Conservation (phyloP, 2,797 vertebrate genomes). For the Gambelia wislizenii region DNA sequence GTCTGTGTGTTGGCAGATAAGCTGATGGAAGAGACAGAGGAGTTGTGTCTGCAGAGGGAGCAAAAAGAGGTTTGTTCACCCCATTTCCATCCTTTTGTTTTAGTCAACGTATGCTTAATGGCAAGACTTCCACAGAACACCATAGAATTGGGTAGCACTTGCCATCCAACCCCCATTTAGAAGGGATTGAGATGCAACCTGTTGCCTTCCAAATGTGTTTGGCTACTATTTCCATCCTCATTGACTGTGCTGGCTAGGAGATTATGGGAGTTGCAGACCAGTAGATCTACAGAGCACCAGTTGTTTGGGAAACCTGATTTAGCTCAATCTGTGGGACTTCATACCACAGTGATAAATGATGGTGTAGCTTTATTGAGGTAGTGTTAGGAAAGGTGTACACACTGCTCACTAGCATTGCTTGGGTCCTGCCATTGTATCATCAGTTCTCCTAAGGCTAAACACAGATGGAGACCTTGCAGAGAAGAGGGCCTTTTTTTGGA, state of each 20-base stretch:
- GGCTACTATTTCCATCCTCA: neutral
- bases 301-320: neutral
- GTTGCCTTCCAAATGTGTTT: neutral
- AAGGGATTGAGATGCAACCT: neutral
- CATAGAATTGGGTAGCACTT: neutral
- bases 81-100: neutral
- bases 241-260: neutral
- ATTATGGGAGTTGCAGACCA: neutral
- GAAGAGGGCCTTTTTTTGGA: neutral
- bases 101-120: neutral
- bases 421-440: neutral
- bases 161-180: too few species aligned
- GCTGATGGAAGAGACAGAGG: constrained; percentile 97
- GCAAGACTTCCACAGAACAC: neutral
- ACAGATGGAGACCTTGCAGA: neutral
- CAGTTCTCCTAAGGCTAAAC: neutral
- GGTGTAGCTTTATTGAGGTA: neutral
- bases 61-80: constrained; percentile 87
- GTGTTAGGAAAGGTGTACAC: neutral
- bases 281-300: too few species aligned
- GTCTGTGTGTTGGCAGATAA: constrained; percentile 85
- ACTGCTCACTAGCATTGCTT: neutral
- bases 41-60: constrained; percentile 92
- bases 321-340: neutral
- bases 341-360: neutral